Percentiles rank a stretch among this genome's conserved stretches.
Conservation (phyloP, 2,113 vertebrate genomes). For the Perca schrenkii region DNA sequence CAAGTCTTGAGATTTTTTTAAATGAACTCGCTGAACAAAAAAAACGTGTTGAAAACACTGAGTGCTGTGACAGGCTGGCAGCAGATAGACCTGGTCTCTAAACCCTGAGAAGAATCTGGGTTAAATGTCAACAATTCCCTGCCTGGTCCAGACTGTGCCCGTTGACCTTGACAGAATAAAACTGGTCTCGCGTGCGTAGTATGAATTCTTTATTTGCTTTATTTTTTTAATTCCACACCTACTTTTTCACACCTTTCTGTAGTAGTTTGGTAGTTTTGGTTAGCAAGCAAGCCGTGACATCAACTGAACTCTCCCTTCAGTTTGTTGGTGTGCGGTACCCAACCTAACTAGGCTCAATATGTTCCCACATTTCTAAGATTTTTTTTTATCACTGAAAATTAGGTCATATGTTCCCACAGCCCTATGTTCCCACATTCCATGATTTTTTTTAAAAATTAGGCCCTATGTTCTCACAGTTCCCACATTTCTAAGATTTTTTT, state of each 20-base stretch:
- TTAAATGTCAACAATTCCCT: not conserved
- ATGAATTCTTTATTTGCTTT: not conserved
- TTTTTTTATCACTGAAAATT: too few relatives aligned
- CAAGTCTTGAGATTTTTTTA: constrained; percentile 10
- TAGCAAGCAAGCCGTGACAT: not conserved
- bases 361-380: too few relatives aligned
- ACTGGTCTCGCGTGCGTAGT: not conserved
- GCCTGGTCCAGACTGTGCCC: not conserved
- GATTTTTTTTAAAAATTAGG: too few relatives aligned
- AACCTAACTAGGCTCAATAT: not conserved
- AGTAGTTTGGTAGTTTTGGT: not conserved
- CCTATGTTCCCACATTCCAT: too few relatives aligned
- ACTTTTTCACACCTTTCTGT: not conserved
- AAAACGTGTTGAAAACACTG: not conserved
- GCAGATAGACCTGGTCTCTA: not conserved
- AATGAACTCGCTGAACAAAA: not conserved
- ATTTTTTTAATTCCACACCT: not conserved
- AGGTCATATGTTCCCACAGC: too few relatives aligned
- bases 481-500: too few relatives aligned
- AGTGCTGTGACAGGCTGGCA: not conserved
- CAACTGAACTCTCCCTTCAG: not conserved
- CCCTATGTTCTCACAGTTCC: too few relatives aligned
- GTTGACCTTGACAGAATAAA: not conserved
- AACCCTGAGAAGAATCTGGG: not conserved
- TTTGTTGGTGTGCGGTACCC: not conserved